A percentile compares a stretch with the other conserved stretches of the same genome.
These are phyloP conservation scores for Turritopsis dohrnii DNA, from an alignment of 30 jellyfish, hydroid and myxozoan species.

Conservation along the genomic window DNA sequence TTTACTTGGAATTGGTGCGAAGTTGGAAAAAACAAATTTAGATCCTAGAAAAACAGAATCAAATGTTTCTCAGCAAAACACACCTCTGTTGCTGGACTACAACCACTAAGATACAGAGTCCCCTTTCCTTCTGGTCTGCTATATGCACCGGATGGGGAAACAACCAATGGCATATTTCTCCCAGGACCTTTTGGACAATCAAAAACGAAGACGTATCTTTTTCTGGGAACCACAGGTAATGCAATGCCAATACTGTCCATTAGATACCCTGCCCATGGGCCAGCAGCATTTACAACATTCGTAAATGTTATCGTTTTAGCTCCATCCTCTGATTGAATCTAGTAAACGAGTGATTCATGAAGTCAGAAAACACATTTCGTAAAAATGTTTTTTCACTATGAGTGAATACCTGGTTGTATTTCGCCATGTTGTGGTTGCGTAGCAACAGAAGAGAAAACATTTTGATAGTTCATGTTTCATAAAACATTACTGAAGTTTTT, in stretches of 20 bases:
- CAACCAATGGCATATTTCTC: constrained; percentile 60
- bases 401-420: neutral
- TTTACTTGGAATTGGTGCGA: no score
- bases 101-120: constrained; percentile 61
- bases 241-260: constrained; percentile 47
- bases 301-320: constrained; percentile 17
- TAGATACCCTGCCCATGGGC: constrained; percentile 96
- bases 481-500: neutral
- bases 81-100: constrained; percentile 89
- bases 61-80: no score
- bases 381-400: neutral
- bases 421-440: neutral
- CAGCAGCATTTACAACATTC: constrained; percentile 72
- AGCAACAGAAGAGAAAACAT: neutral
- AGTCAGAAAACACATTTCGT: neutral
- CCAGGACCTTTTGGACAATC: constrained; percentile 90
- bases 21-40: no score
- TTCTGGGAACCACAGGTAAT: constrained; percentile 88
- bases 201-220: constrained; percentile 74
- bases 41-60: no score
- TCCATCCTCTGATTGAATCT: constrained; percentile 18
- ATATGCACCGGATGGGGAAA: constrained; percentile 83
- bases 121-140: constrained; percentile 89
- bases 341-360: no score
- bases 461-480: neutral